Evolutionary conservation across 2,113 vertebrate species (phyloP).

Genomic region (Rhea pennata): DNA sequence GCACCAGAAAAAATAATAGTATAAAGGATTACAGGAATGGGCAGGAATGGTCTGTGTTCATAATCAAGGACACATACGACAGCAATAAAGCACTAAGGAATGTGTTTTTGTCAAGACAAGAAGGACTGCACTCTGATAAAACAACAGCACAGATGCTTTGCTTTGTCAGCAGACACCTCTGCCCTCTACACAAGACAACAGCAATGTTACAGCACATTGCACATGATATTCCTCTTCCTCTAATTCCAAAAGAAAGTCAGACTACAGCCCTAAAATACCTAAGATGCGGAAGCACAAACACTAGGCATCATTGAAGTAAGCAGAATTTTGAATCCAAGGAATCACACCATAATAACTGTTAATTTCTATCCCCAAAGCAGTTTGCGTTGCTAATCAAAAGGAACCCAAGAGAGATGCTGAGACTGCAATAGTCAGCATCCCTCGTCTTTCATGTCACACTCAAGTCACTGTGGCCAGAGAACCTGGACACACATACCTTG

Average conservation of each 20-base stretch:
- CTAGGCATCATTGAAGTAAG: not conserved
- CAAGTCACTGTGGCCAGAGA: not conserved
- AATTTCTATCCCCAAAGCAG: not conserved
- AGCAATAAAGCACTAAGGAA: not conserved
- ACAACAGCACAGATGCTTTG: not conserved
- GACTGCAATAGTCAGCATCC: not conserved
- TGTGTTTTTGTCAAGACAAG: not conserved
- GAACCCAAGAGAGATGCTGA: not conserved
- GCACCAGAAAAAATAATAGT: not conserved
- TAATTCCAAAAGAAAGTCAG: not conserved
- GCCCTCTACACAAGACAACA: not conserved
- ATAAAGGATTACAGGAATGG: not conserved
- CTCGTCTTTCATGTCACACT: not conserved
- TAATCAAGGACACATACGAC: not conserved
- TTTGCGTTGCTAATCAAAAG: not conserved
- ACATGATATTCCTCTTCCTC: not conserved
- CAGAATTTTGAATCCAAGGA: not conserved
- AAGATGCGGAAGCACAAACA: not conserved
- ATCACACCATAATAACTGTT: not conserved
- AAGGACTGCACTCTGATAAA: not conserved
- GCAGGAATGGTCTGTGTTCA: not conserved
- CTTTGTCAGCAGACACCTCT: not conserved
- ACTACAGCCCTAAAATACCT: not conserved
- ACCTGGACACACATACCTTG: not conserved
- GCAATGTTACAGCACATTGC: not conserved